Base-by-base conservation (phyloP, 2,113 vertebrate species). In the Entelurus aequoreus region DNA sequence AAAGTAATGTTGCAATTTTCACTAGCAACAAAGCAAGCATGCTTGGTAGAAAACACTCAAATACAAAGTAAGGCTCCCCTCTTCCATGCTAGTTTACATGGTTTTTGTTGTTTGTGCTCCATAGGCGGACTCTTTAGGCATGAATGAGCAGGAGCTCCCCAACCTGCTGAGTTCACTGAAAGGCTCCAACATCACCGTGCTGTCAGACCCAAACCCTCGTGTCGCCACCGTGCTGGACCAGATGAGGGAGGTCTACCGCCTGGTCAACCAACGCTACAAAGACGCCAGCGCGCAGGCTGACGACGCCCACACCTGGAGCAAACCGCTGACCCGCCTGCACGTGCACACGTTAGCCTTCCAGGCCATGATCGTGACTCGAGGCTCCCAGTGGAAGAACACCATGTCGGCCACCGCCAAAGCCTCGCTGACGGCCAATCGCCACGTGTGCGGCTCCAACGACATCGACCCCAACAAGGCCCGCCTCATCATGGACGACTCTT, bases 81-180 rank as follows among this genome's bases (percentile, higher is more conserved):
- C 4, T 28, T 28, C 28, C 28, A 28, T 28, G 28, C 28, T 28
- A 28, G 28, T 28, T 28, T 28, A 28, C 28, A 28, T 28, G 28
- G 38, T 40, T 40, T 40, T 40, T 40, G 1, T 40, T 66, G 15
- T 6, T 60, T 63, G 36, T 71, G 48, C 15, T 86, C 47, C 71
- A 2, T 70, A 90, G 66, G 86, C 89, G 1, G 89, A 92, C 78
- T 93, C 92, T 35, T 76, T 93, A 55, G 92, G 92, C 44, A 93
- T 93, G 92, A 93, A 93, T 60, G 92, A 93, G 68, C 92, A 93
- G 79, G 92, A 93, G 71, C 89, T 93, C 28, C 92, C 92, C 48
- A 93, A 93, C 72, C 79, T 93, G 36, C 87, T 92, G 35, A 91
- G 91, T 71, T 81, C 92, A 4, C 80, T 93, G 8, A 90, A 91